phyloP scores from a whole-genome alignment of 2,888 invertebrate genomes.

The Spicauda simplicius region DNA sequence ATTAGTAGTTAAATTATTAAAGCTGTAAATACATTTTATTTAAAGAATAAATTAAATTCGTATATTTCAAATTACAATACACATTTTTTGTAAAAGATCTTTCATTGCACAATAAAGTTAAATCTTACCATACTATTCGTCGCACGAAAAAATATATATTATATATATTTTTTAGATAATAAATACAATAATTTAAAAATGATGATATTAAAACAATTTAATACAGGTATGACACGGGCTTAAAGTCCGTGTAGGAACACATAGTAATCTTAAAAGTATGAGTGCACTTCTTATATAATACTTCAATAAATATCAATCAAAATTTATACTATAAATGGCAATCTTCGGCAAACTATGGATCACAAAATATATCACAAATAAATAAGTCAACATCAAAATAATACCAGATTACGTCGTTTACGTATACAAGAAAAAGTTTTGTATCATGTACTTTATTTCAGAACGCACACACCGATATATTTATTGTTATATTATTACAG shows the following conservation, averaged over 20 bases:
- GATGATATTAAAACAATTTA: constrained; percentile 5
- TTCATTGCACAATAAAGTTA: neutral
- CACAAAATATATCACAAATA: constrained; percentile 52
- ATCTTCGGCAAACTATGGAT: constrained; percentile 44
- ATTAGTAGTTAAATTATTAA: neutral
- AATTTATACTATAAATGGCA: constrained; percentile 38
- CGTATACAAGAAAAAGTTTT: neutral
- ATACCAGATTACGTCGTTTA: neutral
- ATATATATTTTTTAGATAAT: neutral
- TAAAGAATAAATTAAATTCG: neutral
- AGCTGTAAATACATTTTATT: neutral
- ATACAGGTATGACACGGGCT: neutral
- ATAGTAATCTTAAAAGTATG: constrained; percentile 18
- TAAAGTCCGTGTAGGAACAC: neutral
- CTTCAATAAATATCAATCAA: constrained; percentile 32
- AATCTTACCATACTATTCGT: neutral
- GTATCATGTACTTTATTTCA: neutral
- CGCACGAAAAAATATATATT: neutral
- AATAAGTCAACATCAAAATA: neutral
- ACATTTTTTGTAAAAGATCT: too few relatives aligned
- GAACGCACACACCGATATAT: neutral
- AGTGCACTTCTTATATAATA: constrained; percentile 35
- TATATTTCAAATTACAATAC: too few relatives aligned
- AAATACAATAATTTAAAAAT: constrained; percentile 5
- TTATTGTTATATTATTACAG: neutral